Percentiles rank a stretch among this genome's conserved stretches.
Evolutionary conservation across 1,140 invertebrate genomes (phyloP).

Genomic region (Pseudoatta argentina): DNA sequence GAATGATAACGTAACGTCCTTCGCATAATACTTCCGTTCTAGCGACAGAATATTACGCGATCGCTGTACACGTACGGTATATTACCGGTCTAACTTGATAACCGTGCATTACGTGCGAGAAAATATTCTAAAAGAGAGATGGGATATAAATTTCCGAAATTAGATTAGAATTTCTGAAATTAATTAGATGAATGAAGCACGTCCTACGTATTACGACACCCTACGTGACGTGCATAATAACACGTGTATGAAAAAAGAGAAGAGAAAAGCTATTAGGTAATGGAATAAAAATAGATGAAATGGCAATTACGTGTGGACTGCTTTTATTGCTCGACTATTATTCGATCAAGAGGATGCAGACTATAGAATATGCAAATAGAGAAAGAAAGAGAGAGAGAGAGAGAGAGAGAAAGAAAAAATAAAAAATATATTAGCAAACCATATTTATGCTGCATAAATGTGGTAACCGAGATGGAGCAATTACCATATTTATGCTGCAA

Average conservation of each 20-base stretch:
- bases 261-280: neutral
- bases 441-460: slow-evolving; percentile 16
- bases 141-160: neutral
- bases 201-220: neutral
- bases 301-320: neutral
- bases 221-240: neutral
- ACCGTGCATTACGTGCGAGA: neutral
- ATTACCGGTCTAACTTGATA: neutral
- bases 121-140: neutral
- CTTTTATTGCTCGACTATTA: neutral
- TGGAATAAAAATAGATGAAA: slow-evolving; percentile 2
- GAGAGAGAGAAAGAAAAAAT: neutral
- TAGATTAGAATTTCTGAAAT: neutral
- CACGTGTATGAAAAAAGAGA: neutral
- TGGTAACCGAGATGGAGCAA: neutral
- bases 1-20: slow-evolving; percentile 42
- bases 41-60: slow-evolving; percentile 12
- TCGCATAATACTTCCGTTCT: slow-evolving; percentile 19
- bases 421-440: neutral
- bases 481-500: too few species aligned
- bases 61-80: too few species aligned
- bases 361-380: neutral
- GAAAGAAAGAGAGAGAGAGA: neutral
- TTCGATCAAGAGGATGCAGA: neutral
- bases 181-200: neutral